These are phyloP conservation scores for Dermochelys coriacea DNA, from an alignment of 2,797 vertebrate species.

Conservation along the genomic window DNA sequence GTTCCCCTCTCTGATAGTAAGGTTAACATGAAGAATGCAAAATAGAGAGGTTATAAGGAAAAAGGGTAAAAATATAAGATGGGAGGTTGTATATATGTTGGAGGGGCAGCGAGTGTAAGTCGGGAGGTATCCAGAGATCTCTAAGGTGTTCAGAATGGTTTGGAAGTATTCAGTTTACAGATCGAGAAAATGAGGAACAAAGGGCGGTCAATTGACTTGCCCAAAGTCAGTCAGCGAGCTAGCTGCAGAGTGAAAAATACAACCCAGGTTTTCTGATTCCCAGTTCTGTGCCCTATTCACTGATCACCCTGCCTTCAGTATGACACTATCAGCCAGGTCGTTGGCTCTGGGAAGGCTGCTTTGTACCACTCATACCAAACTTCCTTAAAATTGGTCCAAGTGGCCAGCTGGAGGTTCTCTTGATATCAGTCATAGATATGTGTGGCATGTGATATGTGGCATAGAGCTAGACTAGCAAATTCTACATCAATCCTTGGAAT, in stretches of 20 bases:
- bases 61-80: background rate
- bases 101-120: too few relatives aligned
- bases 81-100: background rate
- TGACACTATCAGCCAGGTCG: background rate
- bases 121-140: background rate
- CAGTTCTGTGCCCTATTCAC: background rate
- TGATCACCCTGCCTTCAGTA: background rate
- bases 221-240: background rate
- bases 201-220: background rate
- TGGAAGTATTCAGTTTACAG: background rate
- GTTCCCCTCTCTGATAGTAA: background rate
- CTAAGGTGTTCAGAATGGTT: background rate
- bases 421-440: too few relatives aligned
- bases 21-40: background rate
- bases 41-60: background rate
- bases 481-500: background rate
- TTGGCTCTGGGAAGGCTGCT: background rate
- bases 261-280: background rate
- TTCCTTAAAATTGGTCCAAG: background rate
- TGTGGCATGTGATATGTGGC: too few relatives aligned
- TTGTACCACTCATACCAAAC: background rate
- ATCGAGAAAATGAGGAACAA: background rate
- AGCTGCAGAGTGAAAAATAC: background rate
- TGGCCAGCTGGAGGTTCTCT: background rate
- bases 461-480: background rate